Percentiles rank a stretch among this genome's conserved stretches.
Evolutionary conservation across 2,113 vertebrate genomes (phyloP).

Genomic region (Oreocharis arfaki): DNA sequence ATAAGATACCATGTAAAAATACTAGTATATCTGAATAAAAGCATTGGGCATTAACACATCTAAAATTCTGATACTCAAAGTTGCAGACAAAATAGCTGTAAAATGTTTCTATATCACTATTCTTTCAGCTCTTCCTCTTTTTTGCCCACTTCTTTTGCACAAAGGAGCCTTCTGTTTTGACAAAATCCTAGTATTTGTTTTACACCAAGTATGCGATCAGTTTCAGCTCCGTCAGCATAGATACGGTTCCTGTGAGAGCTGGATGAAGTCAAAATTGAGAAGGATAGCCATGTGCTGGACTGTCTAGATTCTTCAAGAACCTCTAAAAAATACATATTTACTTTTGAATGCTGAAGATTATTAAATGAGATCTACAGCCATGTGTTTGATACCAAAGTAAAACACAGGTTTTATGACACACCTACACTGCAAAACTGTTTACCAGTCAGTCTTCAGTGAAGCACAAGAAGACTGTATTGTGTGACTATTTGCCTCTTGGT

Average conservation of each 20-base stretch:
- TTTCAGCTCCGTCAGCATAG: not conserved
- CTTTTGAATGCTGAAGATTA: not conserved
- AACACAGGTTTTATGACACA: not conserved
- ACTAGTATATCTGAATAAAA: not conserved
- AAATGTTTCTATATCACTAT: not conserved
- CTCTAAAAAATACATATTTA: not conserved
- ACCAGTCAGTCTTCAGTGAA: not conserved
- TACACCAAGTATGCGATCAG: not conserved
- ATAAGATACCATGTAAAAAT: not conserved
- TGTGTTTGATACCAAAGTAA: not conserved
- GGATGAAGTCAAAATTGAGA: not conserved
- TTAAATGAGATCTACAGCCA: not conserved
- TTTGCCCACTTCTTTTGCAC: rapidly evolving
- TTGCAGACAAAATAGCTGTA: not conserved
- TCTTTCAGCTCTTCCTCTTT: not conserved
- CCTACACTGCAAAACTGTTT: not conserved
- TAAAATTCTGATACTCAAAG: not conserved
- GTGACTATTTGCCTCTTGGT: not conserved
- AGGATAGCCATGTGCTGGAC: not conserved
- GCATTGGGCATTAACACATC: not conserved
- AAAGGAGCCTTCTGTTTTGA: not conserved
- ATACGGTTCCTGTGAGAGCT: not conserved
- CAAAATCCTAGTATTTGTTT: not conserved
- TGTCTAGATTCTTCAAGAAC: not conserved
- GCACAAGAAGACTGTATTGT: not conserved